Evolutionary conservation across 2,888 invertebrate species (phyloP).

Genomic region (Oegoconia quadripuncta): DNA sequence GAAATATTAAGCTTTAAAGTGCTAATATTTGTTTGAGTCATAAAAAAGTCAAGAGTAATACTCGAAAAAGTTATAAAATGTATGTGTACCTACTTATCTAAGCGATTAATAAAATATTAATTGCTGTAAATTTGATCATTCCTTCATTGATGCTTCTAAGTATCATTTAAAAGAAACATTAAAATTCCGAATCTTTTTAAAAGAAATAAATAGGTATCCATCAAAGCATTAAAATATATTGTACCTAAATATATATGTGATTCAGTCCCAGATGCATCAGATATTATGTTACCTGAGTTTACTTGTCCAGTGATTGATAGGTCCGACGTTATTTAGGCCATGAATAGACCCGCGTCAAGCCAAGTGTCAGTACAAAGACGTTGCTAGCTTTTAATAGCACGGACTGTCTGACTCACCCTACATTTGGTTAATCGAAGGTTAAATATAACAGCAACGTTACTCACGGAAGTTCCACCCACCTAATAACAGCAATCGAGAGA

Average conservation of each 20-base stretch:
- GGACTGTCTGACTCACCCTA: constrained; percentile 56
- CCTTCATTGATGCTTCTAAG: too few relatives aligned
- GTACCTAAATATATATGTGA: not conserved
- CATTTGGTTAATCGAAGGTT: constrained; percentile 71
- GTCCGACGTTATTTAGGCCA: constrained; percentile 19
- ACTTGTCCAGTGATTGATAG: constrained; percentile 23
- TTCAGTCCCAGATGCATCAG: constrained; percentile 20
- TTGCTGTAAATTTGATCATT: too few relatives aligned
- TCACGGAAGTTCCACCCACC: constrained; percentile 24
- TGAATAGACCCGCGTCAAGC: constrained; percentile 38
- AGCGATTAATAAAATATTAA: too few relatives aligned
- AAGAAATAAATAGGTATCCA: too few relatives aligned
- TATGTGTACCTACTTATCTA: too few relatives aligned
- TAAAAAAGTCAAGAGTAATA: too few relatives aligned
- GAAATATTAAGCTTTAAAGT: too few relatives aligned
- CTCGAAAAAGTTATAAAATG: too few relatives aligned
- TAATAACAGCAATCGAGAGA: constrained; percentile 3
- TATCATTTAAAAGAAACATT: too few relatives aligned
- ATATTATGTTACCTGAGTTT: constrained; percentile 1
- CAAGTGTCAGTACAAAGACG: constrained; percentile 58
- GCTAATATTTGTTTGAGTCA: too few relatives aligned
- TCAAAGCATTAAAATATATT: too few relatives aligned
- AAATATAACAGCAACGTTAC: constrained; percentile 50
- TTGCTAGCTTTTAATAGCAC: constrained; percentile 55
- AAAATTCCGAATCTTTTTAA: too few relatives aligned